These are phyloP conservation scores for Noctua janthina DNA, from an alignment of 2,888 invertebrate genomes.

Conservation along the genomic window DNA sequence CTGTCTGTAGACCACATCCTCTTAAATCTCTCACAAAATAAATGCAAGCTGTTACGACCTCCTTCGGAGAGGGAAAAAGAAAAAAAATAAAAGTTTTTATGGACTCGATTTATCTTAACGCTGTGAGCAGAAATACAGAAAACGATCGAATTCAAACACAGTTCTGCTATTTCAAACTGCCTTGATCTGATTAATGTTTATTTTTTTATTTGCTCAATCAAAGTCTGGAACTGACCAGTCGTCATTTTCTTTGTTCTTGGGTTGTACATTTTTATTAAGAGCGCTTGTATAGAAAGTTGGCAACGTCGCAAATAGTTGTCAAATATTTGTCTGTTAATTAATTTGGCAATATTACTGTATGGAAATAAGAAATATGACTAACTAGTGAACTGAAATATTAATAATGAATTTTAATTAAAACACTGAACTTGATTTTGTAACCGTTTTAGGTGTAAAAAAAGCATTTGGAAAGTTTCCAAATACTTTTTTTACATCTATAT, in stretches of 20 bases:
- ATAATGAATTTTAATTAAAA: too few relatives aligned
- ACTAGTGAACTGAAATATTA: too few relatives aligned
- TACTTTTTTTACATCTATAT: too few relatives aligned
- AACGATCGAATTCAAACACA: slow-evolving; percentile 66
- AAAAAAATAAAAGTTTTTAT: slow-evolving; percentile 79
- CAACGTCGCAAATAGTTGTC: too few relatives aligned
- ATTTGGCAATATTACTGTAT: too few relatives aligned
- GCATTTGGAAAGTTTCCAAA: too few relatives aligned
- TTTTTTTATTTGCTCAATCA: slow-evolving; percentile 49
- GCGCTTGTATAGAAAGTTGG: too few relatives aligned
- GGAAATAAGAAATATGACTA: too few relatives aligned
- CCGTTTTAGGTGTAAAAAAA: too few relatives aligned
- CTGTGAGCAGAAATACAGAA: slow-evolving; percentile 71
- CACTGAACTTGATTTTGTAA: too few relatives aligned
- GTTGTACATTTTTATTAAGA: background rate
- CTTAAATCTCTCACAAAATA: slow-evolving; percentile 79
- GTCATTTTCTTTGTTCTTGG: slow-evolving; percentile 13
- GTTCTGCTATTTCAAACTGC: slow-evolving; percentile 67
- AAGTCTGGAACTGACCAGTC: slow-evolving; percentile 34
- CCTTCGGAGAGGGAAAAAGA: slow-evolving; percentile 62
- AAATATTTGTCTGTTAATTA: background rate
- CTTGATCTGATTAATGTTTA: slow-evolving; percentile 50
- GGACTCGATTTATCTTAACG: slow-evolving; percentile 78
- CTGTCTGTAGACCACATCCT: slow-evolving; percentile 60
- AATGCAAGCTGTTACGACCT: slow-evolving; percentile 81